A percentile compares a stretch with the other conserved stretches of the same genome.
Conservation (phyloP, 2,888 invertebrate species). For the Agriopis marginaria region DNA sequence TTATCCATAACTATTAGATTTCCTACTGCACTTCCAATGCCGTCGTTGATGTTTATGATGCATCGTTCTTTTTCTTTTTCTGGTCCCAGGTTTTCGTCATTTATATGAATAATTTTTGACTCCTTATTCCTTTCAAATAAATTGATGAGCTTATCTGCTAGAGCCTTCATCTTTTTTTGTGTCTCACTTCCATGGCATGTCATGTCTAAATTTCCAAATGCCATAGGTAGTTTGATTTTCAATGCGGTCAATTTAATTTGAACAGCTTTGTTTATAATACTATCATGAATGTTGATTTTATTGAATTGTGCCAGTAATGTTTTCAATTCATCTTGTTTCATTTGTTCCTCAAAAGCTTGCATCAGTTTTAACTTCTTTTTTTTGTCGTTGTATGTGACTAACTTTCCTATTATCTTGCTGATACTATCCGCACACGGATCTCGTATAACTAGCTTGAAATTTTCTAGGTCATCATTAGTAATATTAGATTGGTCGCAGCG, state of each 20-base stretch:
- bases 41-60: conserved; percentile 41
- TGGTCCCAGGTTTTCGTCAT: conserved; percentile 47
- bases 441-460: no score
- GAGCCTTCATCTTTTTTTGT: conserved; percentile 31
- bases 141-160: conserved; percentile 33
- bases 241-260: conserved; percentile 40
- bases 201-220: no score
- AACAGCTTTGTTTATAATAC: conserved; percentile 48
- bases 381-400: no score
- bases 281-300: conserved; percentile 43
- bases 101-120: conserved; percentile 44
- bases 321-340: no score
- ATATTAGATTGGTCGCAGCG: no score
- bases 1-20: conserved; percentile 51
- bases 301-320: no score
- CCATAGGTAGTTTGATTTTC: conserved; percentile 47
- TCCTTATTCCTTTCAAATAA: conserved; percentile 29
- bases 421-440: no score
- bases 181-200: conserved; percentile 8
- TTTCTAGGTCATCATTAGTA: no score
- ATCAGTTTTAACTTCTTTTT: no score
- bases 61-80: conserved; percentile 44
- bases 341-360: no score
- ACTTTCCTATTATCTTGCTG: no score
- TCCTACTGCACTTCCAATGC: conserved; percentile 56